Base-by-base conservation (phyloP, 2,888 invertebrate genomes). In the Sturmia bella region DNA sequence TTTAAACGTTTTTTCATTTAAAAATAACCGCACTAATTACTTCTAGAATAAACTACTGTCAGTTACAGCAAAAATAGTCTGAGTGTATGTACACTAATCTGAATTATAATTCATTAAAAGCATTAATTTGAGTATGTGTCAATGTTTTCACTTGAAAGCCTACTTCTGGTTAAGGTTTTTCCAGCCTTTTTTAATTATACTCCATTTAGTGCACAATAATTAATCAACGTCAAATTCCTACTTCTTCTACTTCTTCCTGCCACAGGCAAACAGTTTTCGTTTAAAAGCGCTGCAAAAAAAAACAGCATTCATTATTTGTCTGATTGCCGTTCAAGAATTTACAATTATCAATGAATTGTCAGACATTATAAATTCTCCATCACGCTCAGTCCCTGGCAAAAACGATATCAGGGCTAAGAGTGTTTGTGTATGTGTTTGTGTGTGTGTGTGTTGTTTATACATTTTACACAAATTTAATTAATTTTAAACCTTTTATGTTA, bases 401-500 rank as follows among this genome's bases (percentile, higher is more conserved):
- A 57, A 17, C 27, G 48, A 57, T 74, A 57, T 6, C 17, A 3
- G 7, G 17, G 17, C 45, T n/a, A 39, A 4, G 39, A 3, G 17
- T 45, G 15, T 5, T 2, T 45, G 45, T 17, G 45, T 45, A 15
- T 39, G 17, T 73, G 63, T 32, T 24, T 39, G 56, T 73, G 63
- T 32, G 45, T 32, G 56, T 45, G 37, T 24, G 54, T 15, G 68
- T 79, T 79, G 52, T 79, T 79, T 79, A 45, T 79, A 79, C 78
- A 50, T 78, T 78, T 72, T 79, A 79, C 72, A 79, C 66, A 79
- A 79, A 79, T 73, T 82, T 82, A 82, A 82, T 82, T 82, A 82
- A 82, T 78, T 78, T 82, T 78, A 82, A 81, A 61, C 82, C 78
- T 82, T 82, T 82, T 82, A 78, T 78, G 82, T 82, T 82, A 66